phyloP scores from a whole-genome alignment of 1,140 invertebrate species.

The Antheraea pernyi region DNA sequence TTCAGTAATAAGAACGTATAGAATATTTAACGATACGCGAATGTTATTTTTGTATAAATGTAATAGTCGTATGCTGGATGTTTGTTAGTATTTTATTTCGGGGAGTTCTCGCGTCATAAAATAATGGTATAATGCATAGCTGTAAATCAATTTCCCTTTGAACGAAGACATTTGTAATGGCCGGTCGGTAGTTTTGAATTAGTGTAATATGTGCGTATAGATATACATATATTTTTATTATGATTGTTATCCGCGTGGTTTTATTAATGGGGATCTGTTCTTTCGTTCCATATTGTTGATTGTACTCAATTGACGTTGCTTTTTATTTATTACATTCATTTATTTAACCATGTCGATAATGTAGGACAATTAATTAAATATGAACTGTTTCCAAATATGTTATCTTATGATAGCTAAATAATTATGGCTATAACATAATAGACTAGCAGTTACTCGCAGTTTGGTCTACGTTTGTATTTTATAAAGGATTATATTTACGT shows the following conservation, averaged over 20 bases:
- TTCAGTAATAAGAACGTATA: slow-evolving; percentile 8
- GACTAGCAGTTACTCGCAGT: too few relatives aligned
- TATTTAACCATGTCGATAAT: too few relatives aligned
- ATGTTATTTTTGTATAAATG: slow-evolving; percentile 34
- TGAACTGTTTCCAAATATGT: too few relatives aligned
- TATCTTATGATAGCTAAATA: too few relatives aligned
- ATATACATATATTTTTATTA: slow-evolving; percentile 34
- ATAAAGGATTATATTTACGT: too few relatives aligned
- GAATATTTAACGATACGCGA: slow-evolving; percentile 14
- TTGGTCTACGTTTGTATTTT: too few relatives aligned
- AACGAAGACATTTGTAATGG: slow-evolving; percentile 69
- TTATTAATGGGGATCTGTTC: slow-evolving; percentile 31
- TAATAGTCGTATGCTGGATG: slow-evolving; percentile 76
- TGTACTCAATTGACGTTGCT: too few relatives aligned
- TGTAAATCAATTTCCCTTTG: slow-evolving; percentile 75
- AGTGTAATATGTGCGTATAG: slow-evolving; percentile 35
- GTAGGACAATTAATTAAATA: too few relatives aligned
- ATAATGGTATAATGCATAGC: slow-evolving; percentile 74
- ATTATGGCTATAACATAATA: too few relatives aligned
- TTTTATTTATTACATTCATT: too few relatives aligned
- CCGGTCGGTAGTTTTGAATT: slow-evolving; percentile 64
- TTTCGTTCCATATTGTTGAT: too few relatives aligned
- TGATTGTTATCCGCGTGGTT: slow-evolving; percentile 46
- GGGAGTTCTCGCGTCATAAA: slow-evolving; percentile 75
- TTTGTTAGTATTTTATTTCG: slow-evolving; percentile 78